These are phyloP conservation scores for Oriolus oriolus DNA, from an alignment of 2,113 vertebrate species.

Conservation along the genomic window DNA sequence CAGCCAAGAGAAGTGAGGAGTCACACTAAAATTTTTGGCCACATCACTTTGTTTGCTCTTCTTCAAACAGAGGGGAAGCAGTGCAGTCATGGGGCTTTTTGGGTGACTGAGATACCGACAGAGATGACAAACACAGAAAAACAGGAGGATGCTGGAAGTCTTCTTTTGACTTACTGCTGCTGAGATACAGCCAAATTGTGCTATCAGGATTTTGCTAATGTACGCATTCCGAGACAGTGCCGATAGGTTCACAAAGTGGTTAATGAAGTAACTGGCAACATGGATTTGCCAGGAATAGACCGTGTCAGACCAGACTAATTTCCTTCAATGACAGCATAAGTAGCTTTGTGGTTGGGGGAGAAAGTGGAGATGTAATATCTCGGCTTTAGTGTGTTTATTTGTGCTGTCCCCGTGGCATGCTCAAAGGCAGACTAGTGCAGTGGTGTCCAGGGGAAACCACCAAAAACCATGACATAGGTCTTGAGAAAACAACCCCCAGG, in stretches of 20 bases:
- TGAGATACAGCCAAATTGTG: not conserved
- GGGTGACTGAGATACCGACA: not conserved
- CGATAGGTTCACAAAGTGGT: not conserved
- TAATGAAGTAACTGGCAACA: not conserved
- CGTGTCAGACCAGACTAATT: not conserved
- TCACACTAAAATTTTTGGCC: not conserved
- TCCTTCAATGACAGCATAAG: not conserved
- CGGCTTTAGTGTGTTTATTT: not conserved
- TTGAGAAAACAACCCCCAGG: not conserved
- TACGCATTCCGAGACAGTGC: not conserved
- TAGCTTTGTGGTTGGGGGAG: not conserved
- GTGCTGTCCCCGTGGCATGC: rapidly evolving
- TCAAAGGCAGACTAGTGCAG: not conserved
- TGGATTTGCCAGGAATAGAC: not conserved
- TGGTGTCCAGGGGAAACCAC: not conserved
- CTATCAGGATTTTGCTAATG: not conserved
- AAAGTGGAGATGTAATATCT: not conserved
- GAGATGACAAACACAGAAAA: not conserved
- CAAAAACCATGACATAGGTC: not conserved
- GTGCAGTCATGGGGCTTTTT: not conserved
- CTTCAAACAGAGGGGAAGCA: not conserved
- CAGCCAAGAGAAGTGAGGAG: rapidly evolving
- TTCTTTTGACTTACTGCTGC: not conserved
- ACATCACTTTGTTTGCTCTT: not conserved
- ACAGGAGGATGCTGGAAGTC: not conserved